Percentiles rank a stretch among this genome's conserved stretches.
These are phyloP conservation scores for Eidolon helvum DNA, from an alignment of 2,113 vertebrate genomes.

Conservation along the genomic window DNA sequence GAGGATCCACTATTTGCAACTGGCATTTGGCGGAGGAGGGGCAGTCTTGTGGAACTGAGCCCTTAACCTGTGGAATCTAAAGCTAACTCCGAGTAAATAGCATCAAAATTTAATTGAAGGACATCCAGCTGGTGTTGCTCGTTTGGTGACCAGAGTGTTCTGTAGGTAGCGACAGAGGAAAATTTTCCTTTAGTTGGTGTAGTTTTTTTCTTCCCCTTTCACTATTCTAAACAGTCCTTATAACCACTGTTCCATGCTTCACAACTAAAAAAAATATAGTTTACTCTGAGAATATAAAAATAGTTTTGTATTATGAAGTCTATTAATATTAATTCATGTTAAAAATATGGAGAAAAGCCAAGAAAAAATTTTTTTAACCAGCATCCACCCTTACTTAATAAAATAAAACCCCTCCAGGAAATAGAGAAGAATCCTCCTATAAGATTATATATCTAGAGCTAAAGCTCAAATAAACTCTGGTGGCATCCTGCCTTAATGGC, in stretches of 20 bases:
- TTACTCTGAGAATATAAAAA: background rate
- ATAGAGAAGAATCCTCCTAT: background rate
- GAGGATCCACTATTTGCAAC: background rate
- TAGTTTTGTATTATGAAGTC: background rate
- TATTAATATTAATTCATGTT: background rate
- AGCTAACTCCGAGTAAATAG: background rate
- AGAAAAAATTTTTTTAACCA: background rate
- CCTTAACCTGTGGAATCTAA: background rate
- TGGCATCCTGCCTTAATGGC: background rate
- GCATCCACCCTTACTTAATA: background rate
- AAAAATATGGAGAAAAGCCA: background rate
- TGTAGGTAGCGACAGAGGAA: background rate
- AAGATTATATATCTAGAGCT: background rate
- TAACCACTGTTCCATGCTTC: background rate
- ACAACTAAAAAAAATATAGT: background rate
- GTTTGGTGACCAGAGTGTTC: background rate
- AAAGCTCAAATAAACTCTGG: background rate
- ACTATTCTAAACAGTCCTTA: background rate
- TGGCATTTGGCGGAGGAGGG: background rate
- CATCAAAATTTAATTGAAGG: background rate
- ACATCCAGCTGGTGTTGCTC: background rate
- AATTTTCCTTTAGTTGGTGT: background rate
- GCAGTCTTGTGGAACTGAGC: too few relatives aligned
- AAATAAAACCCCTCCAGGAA: background rate
- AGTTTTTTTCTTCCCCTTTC: background rate